Base-by-base conservation (phyloP, 2,888 invertebrate genomes). In the Balanococcus diminutus region DNA sequence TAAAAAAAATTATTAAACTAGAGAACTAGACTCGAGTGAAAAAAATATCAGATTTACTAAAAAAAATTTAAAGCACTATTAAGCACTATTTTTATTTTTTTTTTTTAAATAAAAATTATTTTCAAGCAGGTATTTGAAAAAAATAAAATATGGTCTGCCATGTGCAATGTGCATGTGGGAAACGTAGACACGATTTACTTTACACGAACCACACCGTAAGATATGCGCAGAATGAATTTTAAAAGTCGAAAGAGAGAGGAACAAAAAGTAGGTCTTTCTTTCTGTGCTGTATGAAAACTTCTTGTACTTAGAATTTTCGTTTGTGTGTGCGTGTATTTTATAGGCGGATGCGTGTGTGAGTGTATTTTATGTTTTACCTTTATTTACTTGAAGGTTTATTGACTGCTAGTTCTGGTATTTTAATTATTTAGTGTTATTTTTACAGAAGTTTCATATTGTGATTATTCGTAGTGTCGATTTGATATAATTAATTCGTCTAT, bases 301-400 rank as follows among this genome's bases (percentile, higher is more conserved):
- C 75, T 36, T 79, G 75, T 79, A 79, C 75, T 79, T 79, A 31
- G 75, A 31, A 79, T 79, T 79, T 79, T 79, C 25, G 42, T 67
- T 14, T n/a, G 28, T 39, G 42, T 84, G 61, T 84, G 39, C 16
- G 31, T 84, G 84, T 84, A 84, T 56, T 36, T 28, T 31, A 31
- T 2, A 82, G 28, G 36, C 32, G 67, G 5, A 32, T 84, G 67
- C 84, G 72, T 84, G 84, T 84, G 84, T 67, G 61, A n/a, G 67
- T 39, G 84, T 84, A 72, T 84, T 84, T 84, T 84, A 39, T 84
- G 84, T 84, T 67, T 84, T 84, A 84, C 84, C 61, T 84, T 84
- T 84, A 84, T 84, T 84, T 84, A 84, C 84, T 84, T 36, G 84
- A 84, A 84, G 82, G 84, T 84, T 84, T 84, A 84, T 84, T 84